Evolutionary conservation across 2,113 vertebrate genomes (phyloP).

Genomic region (Chaetura pelagica): DNA sequence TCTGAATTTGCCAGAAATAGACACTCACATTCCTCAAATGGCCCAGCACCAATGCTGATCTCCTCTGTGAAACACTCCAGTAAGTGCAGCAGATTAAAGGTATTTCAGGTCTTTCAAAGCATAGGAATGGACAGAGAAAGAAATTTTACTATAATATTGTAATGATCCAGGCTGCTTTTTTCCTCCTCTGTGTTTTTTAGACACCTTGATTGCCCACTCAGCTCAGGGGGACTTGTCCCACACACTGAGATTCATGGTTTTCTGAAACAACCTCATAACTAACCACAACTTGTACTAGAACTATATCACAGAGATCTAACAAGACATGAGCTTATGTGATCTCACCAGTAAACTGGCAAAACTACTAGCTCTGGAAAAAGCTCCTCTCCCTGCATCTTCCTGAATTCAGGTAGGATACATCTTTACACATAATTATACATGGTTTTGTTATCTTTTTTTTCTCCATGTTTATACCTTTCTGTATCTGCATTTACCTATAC

Average conservation of each 20-base stretch:
- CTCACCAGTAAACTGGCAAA: background rate
- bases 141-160: background rate
- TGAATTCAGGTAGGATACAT: background rate
- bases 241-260: background rate
- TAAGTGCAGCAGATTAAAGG: background rate
- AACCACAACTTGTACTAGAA: background rate
- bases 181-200: background rate
- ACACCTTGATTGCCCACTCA: background rate
- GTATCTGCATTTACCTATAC: background rate
- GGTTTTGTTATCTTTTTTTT: background rate
- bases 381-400: background rate
- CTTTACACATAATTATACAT: background rate
- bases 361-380: background rate
- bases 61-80: background rate
- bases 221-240: background rate
- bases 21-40: background rate
- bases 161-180: background rate
- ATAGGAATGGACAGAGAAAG: background rate
- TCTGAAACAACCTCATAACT: background rate
- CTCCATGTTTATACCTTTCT: background rate
- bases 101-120: background rate
- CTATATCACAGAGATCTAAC: background rate
- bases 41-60: background rate
- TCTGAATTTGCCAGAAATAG: background rate
- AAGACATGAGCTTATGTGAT: background rate